Conservation (phyloP, 2,113 vertebrate genomes). For the Pelecanus crispus region DNA sequence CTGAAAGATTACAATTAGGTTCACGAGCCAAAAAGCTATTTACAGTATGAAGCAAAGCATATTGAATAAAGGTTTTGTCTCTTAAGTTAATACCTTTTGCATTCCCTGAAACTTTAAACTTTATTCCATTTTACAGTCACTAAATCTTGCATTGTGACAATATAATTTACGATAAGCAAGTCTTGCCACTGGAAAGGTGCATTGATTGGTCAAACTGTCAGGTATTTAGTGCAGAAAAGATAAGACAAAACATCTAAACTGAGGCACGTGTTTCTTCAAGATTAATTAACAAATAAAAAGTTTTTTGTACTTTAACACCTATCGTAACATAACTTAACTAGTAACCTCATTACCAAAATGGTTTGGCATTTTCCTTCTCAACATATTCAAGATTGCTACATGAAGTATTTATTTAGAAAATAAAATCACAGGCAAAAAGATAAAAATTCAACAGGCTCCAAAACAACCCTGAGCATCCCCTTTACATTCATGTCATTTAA, state of each 20-base stretch:
- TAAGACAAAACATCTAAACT: conserved; percentile 77
- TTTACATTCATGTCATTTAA: conserved; percentile 91
- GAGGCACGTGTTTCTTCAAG: conserved; percentile 82
- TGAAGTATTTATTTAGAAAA: conserved; percentile 74
- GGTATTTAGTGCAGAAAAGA: conserved; percentile 77
- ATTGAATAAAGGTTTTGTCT: conserved; percentile 83
- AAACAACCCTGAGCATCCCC: conserved; percentile 89
- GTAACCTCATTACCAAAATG: conserved; percentile 62
- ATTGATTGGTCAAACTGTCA: conserved; percentile 71
- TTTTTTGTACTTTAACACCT: conserved; percentile 67
- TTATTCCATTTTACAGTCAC: conserved; percentile 76
- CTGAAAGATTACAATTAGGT: conserved; percentile 95
- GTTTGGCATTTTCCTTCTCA: conserved; percentile 72
- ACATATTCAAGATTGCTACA: conserved; percentile 73
- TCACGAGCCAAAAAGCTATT: conserved; percentile 89
- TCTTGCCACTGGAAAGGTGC: conserved; percentile 66
- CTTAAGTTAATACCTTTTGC: conserved; percentile 81
- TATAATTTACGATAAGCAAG: conserved; percentile 71
- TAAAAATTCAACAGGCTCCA: conserved; percentile 83
- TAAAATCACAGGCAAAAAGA: conserved; percentile 76
- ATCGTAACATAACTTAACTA: conserved; percentile 71
- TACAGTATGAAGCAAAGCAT: conserved; percentile 91
- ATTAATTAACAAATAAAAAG: conserved; percentile 73
- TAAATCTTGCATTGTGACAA: conserved; percentile 75
- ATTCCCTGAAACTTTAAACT: conserved; percentile 82